Conservation (phyloP, 2,797 vertebrate species). For the Danio tinwini region DNA sequence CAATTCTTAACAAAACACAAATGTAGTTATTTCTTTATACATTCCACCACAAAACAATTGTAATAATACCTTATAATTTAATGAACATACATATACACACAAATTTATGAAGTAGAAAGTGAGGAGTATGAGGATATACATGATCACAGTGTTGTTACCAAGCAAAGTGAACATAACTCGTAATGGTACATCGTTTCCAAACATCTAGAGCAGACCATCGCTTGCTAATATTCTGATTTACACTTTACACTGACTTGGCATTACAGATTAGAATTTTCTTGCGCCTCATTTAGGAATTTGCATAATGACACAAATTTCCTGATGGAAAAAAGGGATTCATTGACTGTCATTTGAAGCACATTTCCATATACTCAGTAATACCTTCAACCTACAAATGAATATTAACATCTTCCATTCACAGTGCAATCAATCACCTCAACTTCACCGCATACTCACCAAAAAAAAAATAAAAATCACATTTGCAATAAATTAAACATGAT, state of each 20-base stretch:
- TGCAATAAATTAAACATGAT: constrained; percentile 16
- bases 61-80: constrained; percentile 81
- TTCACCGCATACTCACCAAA: constrained; percentile 22
- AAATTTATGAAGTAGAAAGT: constrained; percentile 82
- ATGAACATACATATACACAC: constrained; percentile 76
- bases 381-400: constrained; percentile 21
- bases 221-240: constrained; percentile 69
- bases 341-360: constrained; percentile 36
- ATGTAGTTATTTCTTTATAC: constrained; percentile 16
- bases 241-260: constrained; percentile 60
- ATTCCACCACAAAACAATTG: background rate
- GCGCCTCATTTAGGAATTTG: constrained; percentile 16
- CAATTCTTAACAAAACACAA: background rate
- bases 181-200: constrained; percentile 68
- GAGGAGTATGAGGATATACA: constrained; percentile 75
- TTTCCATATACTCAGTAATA: constrained; percentile 61
- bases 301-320: constrained; percentile 13
- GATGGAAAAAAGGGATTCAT: background rate
- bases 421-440: constrained; percentile 41
- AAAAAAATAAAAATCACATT: constrained; percentile 7
- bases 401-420: constrained; percentile 59
- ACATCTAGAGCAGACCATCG: constrained; percentile 67
- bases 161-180: constrained; percentile 78
- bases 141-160: constrained; percentile 83
- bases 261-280: constrained; percentile 43